These are phyloP conservation scores for Hippolais icterina DNA, from an alignment of 2,113 vertebrate genomes.

Conservation along the genomic window DNA sequence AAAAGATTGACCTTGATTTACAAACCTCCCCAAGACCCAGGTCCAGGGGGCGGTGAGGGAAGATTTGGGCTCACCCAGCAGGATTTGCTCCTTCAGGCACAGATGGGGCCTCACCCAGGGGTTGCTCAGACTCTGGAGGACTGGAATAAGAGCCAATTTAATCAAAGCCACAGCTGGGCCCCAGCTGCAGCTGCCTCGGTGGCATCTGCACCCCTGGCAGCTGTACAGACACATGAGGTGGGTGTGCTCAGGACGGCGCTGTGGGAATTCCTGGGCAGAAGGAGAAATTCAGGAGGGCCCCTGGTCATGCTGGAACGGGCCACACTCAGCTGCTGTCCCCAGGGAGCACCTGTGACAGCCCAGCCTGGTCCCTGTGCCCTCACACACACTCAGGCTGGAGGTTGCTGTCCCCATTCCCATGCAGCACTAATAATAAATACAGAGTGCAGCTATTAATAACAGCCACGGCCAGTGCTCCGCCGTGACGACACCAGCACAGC, in stretches of 20 bases:
- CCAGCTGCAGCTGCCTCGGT: not conserved
- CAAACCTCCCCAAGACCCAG: not conserved
- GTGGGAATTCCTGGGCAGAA: not conserved
- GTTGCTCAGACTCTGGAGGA: not conserved
- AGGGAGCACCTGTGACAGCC: rapidly evolving
- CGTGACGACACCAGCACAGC: not conserved
- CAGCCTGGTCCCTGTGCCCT: not conserved
- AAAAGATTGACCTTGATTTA: not conserved
- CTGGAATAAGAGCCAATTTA: not conserved
- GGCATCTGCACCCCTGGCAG: not conserved
- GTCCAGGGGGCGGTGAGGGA: rapidly evolving
- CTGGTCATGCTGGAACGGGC: rapidly evolving
- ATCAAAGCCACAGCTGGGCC: not conserved
- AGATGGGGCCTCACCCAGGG: not conserved
- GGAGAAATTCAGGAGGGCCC: not conserved
- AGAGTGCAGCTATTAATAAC: not conserved
- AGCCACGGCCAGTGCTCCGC: rapidly evolving
- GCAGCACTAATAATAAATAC: not conserved
- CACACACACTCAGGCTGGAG: rapidly evolving
- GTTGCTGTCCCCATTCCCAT: not conserved
- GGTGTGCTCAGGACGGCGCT: not conserved
- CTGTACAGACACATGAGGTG: rapidly evolving
- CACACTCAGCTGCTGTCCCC: rapidly evolving
- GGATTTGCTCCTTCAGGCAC: not conserved
- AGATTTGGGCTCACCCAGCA: not conserved